Evolutionary conservation across 1,140 invertebrate species (phyloP).

Genomic region (Sarcophaga bullata): DNA sequence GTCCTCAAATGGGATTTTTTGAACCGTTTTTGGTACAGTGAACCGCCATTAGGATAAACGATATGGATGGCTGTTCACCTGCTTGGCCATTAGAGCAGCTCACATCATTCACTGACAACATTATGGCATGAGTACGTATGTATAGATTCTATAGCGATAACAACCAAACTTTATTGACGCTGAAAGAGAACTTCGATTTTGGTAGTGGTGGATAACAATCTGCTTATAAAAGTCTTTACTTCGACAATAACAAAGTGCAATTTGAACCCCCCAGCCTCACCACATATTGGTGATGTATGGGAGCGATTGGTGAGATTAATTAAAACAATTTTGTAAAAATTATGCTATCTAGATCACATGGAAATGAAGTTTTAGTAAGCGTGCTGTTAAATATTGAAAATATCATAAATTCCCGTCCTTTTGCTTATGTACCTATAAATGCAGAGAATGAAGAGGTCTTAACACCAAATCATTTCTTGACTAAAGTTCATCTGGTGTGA

Average conservation of each 20-base stretch:
- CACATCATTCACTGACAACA: constrained; percentile 44
- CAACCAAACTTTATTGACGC: constrained; percentile 60
- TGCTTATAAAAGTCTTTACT: too few species aligned
- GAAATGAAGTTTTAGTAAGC: too few species aligned
- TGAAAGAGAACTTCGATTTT: constrained; percentile 49
- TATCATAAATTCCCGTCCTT: too few species aligned
- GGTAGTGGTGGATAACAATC: constrained; percentile 9
- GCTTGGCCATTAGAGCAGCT: constrained; percentile 45
- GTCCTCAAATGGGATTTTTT: constrained; percentile 41
- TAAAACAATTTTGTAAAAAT: constrained; percentile 47
- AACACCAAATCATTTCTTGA: too few species aligned
- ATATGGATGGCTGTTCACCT: constrained; percentile 50
- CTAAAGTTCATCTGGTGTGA: too few species aligned
- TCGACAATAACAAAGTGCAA: constrained; percentile 11
- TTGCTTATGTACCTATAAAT: too few species aligned
- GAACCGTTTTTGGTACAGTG: constrained; percentile 45
- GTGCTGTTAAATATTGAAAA: too few species aligned
- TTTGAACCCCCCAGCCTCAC: constrained; percentile 52
- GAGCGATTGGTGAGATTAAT: constrained; percentile 48
- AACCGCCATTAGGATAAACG: constrained; percentile 46
- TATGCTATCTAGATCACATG: too few species aligned
- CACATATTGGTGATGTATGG: constrained; percentile 53
- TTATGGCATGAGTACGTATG: constrained; percentile 47
- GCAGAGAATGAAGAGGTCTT: too few species aligned
- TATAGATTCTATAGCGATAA: constrained; percentile 61